Percentiles rank a stretch among this genome's conserved stretches.
Conservation (phyloP, 2,888 invertebrate genomes). For the Drosophila pegasa region DNA sequence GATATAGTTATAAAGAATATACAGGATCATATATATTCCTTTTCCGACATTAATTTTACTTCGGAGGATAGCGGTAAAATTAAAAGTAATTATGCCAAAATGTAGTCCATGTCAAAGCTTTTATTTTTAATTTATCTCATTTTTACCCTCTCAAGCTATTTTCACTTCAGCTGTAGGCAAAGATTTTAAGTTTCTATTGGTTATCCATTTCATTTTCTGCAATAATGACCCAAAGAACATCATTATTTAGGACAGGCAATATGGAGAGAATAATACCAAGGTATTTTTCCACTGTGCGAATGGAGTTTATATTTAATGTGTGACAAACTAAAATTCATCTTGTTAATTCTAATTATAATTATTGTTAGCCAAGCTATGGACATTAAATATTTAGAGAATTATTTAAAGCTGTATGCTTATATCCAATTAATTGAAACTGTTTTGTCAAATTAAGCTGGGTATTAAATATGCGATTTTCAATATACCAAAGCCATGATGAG, state of each 20-base stretch:
- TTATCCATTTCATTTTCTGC: background rate
- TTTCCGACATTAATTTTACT: no score
- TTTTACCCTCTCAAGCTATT: background rate
- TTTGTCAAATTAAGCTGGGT: no score
- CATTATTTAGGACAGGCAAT: background rate
- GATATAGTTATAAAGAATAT: no score
- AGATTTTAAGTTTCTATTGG: background rate
- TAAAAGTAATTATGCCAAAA: no score
- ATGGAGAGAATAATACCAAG: background rate
- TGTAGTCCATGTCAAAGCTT: no score
- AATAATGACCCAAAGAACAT: background rate
- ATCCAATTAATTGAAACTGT: no score
- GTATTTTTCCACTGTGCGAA: background rate
- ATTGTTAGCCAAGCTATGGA: background rate
- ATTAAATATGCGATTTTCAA: no score
- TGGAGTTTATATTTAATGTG: background rate
- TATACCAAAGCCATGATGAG: no score
- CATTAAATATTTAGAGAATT: background rate
- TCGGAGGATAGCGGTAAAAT: no score
- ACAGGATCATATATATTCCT: no score
- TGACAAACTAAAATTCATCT: background rate
- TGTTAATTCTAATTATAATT: background rate
- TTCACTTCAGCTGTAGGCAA: background rate
- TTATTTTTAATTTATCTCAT: no score
- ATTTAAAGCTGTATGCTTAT: no score